phyloP scores from a whole-genome alignment of 2,113 vertebrate genomes.

The Vulpes ferrilata region DNA sequence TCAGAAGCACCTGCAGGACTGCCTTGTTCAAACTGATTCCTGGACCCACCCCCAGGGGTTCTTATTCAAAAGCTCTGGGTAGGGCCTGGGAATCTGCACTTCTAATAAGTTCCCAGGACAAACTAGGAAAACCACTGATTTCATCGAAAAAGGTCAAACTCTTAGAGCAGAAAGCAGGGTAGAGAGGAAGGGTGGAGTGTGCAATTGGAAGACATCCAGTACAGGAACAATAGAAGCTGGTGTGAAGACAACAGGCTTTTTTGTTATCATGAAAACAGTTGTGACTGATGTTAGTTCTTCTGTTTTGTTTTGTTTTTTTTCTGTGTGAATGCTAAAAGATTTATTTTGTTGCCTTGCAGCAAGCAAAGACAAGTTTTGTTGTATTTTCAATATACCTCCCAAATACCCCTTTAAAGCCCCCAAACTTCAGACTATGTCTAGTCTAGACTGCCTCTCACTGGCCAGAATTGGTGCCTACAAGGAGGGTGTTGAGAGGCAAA shows the following conservation, averaged over 20 bases:
- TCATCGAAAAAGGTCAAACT: conserved; percentile 11
- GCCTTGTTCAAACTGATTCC: neutral
- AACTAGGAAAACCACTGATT: conserved; percentile 16
- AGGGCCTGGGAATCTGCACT: neutral
- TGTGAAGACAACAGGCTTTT: conserved; percentile 25
- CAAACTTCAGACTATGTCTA: neutral
- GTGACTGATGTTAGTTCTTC: neutral
- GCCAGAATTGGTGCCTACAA: neutral
- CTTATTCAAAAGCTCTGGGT: neutral
- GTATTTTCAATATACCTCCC: conserved; percentile 38
- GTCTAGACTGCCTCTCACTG: neutral
- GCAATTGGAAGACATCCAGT: neutral
- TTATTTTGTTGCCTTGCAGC: conserved; percentile 46
- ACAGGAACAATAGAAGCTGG: conserved; percentile 2
- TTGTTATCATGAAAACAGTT: conserved; percentile 40
- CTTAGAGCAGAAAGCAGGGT: conserved; percentile 20
- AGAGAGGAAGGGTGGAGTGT: neutral
- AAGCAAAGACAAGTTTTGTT: neutral
- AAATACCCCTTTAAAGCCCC: neutral
- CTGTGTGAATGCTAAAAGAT: neutral
- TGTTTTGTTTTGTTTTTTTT: neutral
- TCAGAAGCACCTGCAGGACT: neutral
- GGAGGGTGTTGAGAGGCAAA: neutral
- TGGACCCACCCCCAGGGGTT: neutral
- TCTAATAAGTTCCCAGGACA: neutral